Evolutionary conservation across 2,888 invertebrate species (phyloP), one percentile per base, ranked within the genome.

Genomic region (Dusona sp.): DNA sequence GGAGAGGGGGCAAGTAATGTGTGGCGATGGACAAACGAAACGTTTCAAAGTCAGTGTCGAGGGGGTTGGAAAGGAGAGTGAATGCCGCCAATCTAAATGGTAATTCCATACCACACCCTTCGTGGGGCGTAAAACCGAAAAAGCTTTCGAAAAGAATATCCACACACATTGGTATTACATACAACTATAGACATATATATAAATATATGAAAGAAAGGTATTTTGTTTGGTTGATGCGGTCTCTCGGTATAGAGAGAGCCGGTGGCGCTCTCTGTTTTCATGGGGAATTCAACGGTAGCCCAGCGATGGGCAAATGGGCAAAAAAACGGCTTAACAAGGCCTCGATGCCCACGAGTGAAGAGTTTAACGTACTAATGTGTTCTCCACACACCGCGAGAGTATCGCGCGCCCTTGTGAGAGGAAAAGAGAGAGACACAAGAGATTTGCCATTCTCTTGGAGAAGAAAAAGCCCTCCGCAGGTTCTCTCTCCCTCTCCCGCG

Each of bases 81-180:
- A 87, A 85, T 79, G 85, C 82, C 83, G 90, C 92, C 93, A 93
- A 94, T 94, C 91, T 94, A 94, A 94, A 94, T 94, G 94, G 92
- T 94, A 94, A 94, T 94, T 90, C 92, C 89, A 91, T 87, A 92
- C 93, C 93, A 93, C 93, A 92, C 93, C 93, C 92, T 91, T 91
- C 89, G 22, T 45, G 91, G 90, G 64, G 90, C 91, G 92, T 93
- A 93, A 93, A 74, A 93, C 90, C 88, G 90, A 93, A 93, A 93
- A 93, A 88, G 88, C 67, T 82, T 67, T 75, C 48, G 42, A 64
- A 54, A 48, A 72, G 38, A 33, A 36, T 54, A 51, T 74, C n/a
- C 38, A 61, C 38, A 57, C 19, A 33, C 16, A 38, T n/a, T 48
- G 13, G 16, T 48, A 70, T 19, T 36, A n/a, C n/a, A n/a, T n/a